Evolutionary conservation across 2,113 vertebrate genomes (phyloP).

Genomic region (Hemibagrus wyckioides): DNA sequence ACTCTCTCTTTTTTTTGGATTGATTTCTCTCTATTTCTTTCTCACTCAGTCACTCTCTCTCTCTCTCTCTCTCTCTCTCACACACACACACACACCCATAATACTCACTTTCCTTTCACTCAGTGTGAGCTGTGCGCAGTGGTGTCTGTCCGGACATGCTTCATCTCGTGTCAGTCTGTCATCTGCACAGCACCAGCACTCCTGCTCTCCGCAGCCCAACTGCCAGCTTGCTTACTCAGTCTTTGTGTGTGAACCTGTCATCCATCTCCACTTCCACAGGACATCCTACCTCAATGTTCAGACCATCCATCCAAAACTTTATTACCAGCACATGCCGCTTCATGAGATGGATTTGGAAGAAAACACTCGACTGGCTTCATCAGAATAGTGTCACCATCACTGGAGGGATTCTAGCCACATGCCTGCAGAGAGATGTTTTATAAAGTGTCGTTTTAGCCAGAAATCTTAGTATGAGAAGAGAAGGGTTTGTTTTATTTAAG

Average conservation of each 20-base stretch:
- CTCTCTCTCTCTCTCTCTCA: neutral
- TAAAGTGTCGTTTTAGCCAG: neutral
- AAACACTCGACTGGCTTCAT: neutral
- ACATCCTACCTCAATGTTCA: conserved; percentile 19
- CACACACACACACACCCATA: neutral
- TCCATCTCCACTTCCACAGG: conserved; percentile 8
- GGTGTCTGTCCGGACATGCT: conserved; percentile 31
- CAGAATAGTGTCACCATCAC: neutral
- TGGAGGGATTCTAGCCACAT: neutral
- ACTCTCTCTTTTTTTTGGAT: neutral
- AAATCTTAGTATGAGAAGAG: neutral
- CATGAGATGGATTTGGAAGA: neutral
- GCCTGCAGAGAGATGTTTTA: neutral
- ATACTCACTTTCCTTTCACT: conserved; percentile 22
- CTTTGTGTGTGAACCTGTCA: conserved; percentile 6
- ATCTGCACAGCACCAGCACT: conserved; percentile 32
- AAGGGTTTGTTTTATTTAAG: neutral
- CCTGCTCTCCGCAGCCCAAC: neutral
- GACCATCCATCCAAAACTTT: conserved; percentile 20
- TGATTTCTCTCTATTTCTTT: neutral
- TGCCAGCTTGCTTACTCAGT: neutral
- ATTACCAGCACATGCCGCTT: neutral
- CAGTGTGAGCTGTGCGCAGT: conserved; percentile 24
- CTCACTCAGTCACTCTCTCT: neutral
- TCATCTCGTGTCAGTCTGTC: conserved; percentile 35